Percentiles rank a stretch among this genome's conserved stretches.
These are phyloP conservation scores for Tachysurus fulvidraco DNA, from an alignment of 2,113 vertebrate genomes.

Conservation along the genomic window DNA sequence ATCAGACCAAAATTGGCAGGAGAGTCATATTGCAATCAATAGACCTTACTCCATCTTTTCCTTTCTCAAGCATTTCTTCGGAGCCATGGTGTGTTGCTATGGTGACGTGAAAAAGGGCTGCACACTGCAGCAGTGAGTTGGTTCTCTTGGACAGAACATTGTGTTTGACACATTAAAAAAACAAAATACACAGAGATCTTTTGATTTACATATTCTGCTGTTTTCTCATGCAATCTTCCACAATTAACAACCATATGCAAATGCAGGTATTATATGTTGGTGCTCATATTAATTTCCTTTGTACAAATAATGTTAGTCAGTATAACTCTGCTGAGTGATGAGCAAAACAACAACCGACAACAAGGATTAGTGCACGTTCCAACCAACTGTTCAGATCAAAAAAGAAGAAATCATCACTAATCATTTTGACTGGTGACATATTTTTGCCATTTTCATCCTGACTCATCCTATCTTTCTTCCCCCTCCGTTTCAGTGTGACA, in stretches of 20 bases:
- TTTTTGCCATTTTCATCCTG: background rate
- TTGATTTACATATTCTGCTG: conserved; percentile 5
- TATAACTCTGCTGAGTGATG: background rate
- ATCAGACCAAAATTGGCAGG: conserved; percentile 67
- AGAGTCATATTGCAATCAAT: conserved; percentile 70
- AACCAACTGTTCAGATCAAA: background rate
- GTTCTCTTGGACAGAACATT: conserved; percentile 31
- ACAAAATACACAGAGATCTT: background rate
- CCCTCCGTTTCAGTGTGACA: conserved; percentile 84
- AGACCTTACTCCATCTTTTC: conserved; percentile 50
- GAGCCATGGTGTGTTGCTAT: conserved; percentile 69
- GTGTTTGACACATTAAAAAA: conserved; percentile 42
- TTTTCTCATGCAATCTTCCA: background rate
- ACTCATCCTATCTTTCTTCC: conserved; percentile 28
- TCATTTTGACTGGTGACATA: conserved; percentile 34
- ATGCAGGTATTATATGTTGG: background rate
- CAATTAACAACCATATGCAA: background rate
- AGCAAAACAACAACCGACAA: background rate
- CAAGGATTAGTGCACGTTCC: background rate
- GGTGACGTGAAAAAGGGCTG: conserved; percentile 68
- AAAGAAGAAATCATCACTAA: background rate
- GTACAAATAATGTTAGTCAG: background rate
- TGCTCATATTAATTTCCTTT: background rate
- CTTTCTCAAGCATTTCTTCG: conserved; percentile 48
- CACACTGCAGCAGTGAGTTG: conserved; percentile 58